Percentiles rank a stretch among this genome's conserved stretches.
phyloP scores from a whole-genome alignment of 2,797 vertebrate genomes.

The Clarias platycephalus region DNA sequence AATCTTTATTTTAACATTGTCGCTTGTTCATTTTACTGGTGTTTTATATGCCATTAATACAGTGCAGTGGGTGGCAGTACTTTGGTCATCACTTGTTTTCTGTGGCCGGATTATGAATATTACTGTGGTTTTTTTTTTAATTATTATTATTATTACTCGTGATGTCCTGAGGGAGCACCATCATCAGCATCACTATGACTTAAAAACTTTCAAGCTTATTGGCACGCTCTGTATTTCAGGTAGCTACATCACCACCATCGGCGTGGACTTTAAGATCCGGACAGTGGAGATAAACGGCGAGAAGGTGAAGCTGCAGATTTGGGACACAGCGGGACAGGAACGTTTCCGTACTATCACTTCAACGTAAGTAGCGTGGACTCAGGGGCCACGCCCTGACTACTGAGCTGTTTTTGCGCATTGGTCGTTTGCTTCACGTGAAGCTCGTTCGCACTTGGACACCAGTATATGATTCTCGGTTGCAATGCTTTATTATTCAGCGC shows the following conservation, averaged over 20 bases:
- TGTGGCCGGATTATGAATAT: too few species aligned
- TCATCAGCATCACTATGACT: not conserved
- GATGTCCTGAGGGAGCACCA: not conserved
- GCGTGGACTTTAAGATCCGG: constrained; percentile 98
- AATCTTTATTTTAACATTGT: too few species aligned
- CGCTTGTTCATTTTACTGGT: too few species aligned
- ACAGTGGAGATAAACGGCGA: constrained; percentile 98
- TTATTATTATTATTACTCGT: not conserved
- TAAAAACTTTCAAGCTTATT: not conserved
- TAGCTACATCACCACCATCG: constrained; percentile 99
- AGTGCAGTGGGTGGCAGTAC: not conserved
- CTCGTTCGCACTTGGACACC: not conserved
- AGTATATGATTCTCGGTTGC: not conserved
- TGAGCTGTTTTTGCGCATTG: not conserved
- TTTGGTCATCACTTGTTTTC: not conserved
- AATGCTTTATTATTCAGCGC: not conserved
- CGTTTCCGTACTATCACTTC: constrained; percentile 98
- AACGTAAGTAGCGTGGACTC: constrained; percentile 81
- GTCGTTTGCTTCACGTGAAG: not conserved
- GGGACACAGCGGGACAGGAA: constrained; percentile 97
- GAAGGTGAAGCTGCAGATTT: constrained; percentile 99
- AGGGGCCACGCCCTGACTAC: not conserved
- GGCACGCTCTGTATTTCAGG: constrained; percentile 69
- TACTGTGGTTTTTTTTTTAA: not conserved
- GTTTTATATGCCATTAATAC: not conserved